phyloP scores from a whole-genome alignment of 2,888 invertebrate genomes.

The Thecophora atra region DNA sequence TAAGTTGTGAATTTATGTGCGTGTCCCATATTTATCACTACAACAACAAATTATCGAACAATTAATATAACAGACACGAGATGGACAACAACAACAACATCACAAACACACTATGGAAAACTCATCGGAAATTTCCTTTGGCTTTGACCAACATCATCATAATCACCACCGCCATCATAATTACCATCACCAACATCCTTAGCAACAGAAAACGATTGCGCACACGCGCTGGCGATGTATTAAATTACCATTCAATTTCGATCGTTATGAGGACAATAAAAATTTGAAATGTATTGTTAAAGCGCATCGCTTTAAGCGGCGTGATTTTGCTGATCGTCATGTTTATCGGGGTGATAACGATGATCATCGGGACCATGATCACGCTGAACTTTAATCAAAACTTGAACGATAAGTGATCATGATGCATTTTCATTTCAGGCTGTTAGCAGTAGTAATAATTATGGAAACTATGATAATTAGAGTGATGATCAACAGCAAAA shows the following conservation, averaged over 20 bases:
- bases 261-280: conserved; percentile 35
- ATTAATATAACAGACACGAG: conserved; percentile 30
- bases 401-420: too few species aligned
- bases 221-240: conserved; percentile 24
- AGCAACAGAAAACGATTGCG: conserved; percentile 17
- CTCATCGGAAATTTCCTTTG: conserved; percentile 17
- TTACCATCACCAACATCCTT: not conserved
- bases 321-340: conserved; percentile 4
- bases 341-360: not conserved
- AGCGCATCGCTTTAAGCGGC: not conserved
- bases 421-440: too few species aligned
- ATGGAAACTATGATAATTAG: not conserved
- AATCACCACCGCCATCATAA: not conserved
- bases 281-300: conserved; percentile 34
- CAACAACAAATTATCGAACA: conserved; percentile 36
- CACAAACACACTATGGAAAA: not conserved
- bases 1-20: conserved; percentile 53
- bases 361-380: not conserved
- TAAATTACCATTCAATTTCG: conserved; percentile 32
- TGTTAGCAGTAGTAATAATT: too few species aligned
- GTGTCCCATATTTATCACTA: conserved; percentile 53
- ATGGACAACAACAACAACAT: conserved; percentile 2
- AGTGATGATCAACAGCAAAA: too few species aligned
- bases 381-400: not conserved
- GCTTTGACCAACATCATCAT: conserved; percentile 1